Percentiles rank a stretch among this genome's conserved stretches.
Evolutionary conservation across 2,797 vertebrate genomes (phyloP).

Genomic region (Scolopax rusticola): DNA sequence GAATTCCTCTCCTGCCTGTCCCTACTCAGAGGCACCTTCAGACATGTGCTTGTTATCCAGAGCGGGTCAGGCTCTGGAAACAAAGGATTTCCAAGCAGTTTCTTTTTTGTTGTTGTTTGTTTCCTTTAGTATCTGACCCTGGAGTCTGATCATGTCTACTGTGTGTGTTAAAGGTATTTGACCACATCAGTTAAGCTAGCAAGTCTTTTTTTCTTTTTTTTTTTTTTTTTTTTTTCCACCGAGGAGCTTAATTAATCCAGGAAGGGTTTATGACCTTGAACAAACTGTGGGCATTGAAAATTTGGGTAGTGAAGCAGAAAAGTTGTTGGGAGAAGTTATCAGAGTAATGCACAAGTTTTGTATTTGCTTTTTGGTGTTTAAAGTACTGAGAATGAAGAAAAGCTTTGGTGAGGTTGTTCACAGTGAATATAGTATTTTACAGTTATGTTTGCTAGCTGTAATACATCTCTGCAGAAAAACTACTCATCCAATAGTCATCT

Average conservation of each 20-base stretch:
- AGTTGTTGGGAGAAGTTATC: conserved; percentile 65
- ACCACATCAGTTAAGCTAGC: conserved; percentile 41
- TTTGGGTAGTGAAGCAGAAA: conserved; percentile 69
- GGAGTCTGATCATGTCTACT: conserved; percentile 25
- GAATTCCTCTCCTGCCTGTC: conserved; percentile 63
- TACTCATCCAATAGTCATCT: background rate
- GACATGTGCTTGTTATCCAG: conserved; percentile 56
- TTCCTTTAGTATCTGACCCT: conserved; percentile 39
- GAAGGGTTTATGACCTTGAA: conserved; percentile 71
- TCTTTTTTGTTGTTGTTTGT: conserved; percentile 51
- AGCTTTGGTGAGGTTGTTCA: background rate
- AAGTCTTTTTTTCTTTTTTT: background rate
- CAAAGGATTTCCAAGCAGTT: conserved; percentile 53
- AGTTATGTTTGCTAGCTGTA: conserved; percentile 6
- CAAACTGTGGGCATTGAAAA: conserved; percentile 64
- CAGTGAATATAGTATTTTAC: background rate
- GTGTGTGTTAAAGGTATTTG: conserved; percentile 46
- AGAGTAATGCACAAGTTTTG: conserved; percentile 40
- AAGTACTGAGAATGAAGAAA: background rate
- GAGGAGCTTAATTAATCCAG: conserved; percentile 72
- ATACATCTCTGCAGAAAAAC: background rate
- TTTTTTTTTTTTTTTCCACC: background rate
- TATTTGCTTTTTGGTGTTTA: conserved; percentile 5
- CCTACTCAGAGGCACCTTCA: conserved; percentile 67
- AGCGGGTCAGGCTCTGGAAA: background rate